phyloP scores from a whole-genome alignment of 2,888 invertebrate species.

The Chrysina gloriosa region DNA sequence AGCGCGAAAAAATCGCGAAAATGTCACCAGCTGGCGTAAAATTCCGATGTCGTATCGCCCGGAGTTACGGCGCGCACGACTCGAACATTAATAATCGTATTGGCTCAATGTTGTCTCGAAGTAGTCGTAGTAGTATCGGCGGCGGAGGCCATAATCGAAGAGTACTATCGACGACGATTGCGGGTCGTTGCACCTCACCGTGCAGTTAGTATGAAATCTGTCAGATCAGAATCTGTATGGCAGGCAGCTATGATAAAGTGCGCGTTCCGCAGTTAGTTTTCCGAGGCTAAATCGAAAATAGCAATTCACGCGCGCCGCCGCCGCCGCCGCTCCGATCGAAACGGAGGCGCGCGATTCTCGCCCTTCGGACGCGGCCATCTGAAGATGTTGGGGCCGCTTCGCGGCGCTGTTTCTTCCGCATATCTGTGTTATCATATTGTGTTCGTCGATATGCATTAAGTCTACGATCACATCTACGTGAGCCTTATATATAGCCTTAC shows the following conservation, averaged over 20 bases:
- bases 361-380: too few species aligned
- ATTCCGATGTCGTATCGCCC: conserved; percentile 33
- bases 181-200: conserved; percentile 47
- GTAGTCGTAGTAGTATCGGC: conserved; percentile 5
- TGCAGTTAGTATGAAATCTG: conserved; percentile 50
- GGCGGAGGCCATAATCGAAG: conserved; percentile 40
- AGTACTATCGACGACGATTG: conserved; percentile 46
- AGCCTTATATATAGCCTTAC: too few species aligned
- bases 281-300: conserved; percentile 44
- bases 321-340: too few species aligned
- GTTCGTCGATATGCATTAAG: too few species aligned
- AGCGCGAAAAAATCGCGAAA: conserved; percentile 11
- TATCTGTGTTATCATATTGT: too few species aligned
- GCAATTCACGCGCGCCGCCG: conserved; percentile 35
- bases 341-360: too few species aligned
- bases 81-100: conserved; percentile 41
- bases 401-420: too few species aligned
- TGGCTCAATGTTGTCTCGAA: conserved; percentile 2
- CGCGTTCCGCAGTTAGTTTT: conserved; percentile 42
- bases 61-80: conserved; percentile 8
- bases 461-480: too few species aligned
- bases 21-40: conserved; percentile 40
- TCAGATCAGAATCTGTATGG: conserved; percentile 48
- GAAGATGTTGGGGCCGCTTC: too few species aligned
- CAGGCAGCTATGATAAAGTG: conserved; percentile 49